A percentile compares a stretch with the other conserved stretches of the same genome.
Conservation (phyloP, 1,140 invertebrate species). For the Polypedilum vanderplanki region DNA sequence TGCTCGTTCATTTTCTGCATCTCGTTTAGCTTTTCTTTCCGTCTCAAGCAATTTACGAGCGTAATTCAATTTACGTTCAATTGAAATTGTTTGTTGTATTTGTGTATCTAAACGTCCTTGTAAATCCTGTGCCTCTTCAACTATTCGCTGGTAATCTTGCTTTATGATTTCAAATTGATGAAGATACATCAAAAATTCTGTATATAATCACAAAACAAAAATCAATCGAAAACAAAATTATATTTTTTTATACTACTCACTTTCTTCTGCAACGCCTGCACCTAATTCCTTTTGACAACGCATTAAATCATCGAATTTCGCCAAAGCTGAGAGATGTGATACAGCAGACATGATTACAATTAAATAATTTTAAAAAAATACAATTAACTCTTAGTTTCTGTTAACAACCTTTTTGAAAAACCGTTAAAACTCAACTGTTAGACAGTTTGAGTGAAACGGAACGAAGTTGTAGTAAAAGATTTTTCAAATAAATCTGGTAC, state of each 20-base stretch:
- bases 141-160: slow-evolving; percentile 58
- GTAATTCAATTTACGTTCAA: slow-evolving; percentile 69
- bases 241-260: slow-evolving; percentile 43
- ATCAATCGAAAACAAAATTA: slow-evolving; percentile 28
- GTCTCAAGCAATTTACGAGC: slow-evolving; percentile 68
- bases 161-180: slow-evolving; percentile 63
- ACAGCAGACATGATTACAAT: background rate
- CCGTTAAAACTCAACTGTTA: background rate
- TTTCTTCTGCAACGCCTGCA: slow-evolving; percentile 59
- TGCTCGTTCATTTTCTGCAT: slow-evolving; percentile 52
- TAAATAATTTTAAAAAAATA: background rate
- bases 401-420: background rate
- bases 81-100: slow-evolving; percentile 55
- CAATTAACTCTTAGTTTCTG: background rate
- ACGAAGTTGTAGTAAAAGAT: background rate
- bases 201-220: slow-evolving; percentile 30
- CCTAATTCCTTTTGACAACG: slow-evolving; percentile 57
- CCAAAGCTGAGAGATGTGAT: slow-evolving; percentile 45
- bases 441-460: background rate
- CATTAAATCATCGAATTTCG: slow-evolving; percentile 58
- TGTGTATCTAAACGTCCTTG: slow-evolving; percentile 58
- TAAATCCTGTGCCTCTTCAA: slow-evolving; percentile 58
- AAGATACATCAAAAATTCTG: slow-evolving; percentile 65
- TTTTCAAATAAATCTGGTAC: no score
- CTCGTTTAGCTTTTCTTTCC: slow-evolving; percentile 60